These are phyloP conservation scores for Promerops cafer DNA, from an alignment of 2,113 vertebrate genomes.

Conservation along the genomic window DNA sequence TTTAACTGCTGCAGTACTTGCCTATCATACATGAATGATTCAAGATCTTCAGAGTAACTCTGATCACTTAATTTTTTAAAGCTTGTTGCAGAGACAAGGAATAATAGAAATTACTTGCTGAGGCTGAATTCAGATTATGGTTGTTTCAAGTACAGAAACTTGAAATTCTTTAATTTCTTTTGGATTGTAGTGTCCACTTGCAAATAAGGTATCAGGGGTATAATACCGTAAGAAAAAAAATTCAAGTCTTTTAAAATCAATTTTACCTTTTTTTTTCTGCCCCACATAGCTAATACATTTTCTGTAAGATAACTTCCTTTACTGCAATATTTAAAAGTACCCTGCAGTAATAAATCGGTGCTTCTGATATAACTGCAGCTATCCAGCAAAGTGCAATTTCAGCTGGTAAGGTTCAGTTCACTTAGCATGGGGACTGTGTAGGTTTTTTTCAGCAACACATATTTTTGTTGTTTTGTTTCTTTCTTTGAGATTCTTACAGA, in stretches of 20 bases:
- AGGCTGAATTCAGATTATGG: neutral
- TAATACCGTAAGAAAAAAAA: neutral
- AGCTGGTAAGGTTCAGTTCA: neutral
- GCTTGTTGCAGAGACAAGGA: constrained; percentile 4
- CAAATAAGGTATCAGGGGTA: neutral
- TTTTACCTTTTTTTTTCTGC: neutral
- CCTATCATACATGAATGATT: constrained; percentile 55
- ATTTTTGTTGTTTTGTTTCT: neutral
- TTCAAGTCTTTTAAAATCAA: neutral
- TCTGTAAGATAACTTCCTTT: neutral
- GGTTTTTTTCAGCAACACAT: neutral
- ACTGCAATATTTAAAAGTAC: neutral
- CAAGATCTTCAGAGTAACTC: constrained; percentile 18
- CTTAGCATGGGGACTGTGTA: neutral
- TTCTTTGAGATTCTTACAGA: neutral
- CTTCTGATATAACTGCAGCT: neutral
- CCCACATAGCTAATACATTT: neutral
- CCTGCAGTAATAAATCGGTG: neutral
- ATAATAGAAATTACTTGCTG: neutral
- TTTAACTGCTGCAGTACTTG: constrained; percentile 61
- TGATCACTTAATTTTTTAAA: constrained; percentile 56
- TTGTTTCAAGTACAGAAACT: neutral
- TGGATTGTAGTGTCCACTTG: neutral
- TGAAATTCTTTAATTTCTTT: neutral
- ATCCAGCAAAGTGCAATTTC: neutral